Conservation (phyloP, 1,140 invertebrate species). For the Camponotus pennsylvanicus region DNA sequence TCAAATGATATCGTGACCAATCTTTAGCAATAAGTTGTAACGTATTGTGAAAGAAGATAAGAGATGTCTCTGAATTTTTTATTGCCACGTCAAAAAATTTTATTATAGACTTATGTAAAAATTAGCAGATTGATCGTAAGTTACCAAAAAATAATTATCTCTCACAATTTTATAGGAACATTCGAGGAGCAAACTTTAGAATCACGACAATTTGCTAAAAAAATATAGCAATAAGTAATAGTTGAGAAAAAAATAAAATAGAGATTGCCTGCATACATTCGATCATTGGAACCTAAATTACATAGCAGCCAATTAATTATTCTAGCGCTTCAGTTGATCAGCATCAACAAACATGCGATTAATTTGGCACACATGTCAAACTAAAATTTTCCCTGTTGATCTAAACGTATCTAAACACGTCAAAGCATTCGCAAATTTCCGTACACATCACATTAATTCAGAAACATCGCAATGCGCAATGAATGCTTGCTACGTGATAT, state of each 20-base stretch:
- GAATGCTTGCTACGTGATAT: background rate
- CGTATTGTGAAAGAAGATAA: too few relatives aligned
- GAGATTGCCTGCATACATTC: background rate
- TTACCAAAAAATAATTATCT: too few relatives aligned
- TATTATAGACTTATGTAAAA: too few relatives aligned
- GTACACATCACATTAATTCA: background rate
- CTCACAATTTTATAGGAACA: too few relatives aligned
- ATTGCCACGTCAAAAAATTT: too few relatives aligned
- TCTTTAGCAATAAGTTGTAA: too few relatives aligned
- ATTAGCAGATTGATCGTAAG: too few relatives aligned
- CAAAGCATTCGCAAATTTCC: background rate
- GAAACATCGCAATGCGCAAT: background rate
- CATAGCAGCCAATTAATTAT: conserved; percentile 27
- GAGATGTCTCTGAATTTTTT: too few relatives aligned
- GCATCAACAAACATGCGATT: conserved; percentile 14
- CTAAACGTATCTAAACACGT: background rate
- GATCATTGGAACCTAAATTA: conserved; percentile 13
- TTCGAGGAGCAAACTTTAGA: too few relatives aligned
- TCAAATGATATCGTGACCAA: too few relatives aligned
- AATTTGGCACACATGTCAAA: background rate
- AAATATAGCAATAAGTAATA: background rate
- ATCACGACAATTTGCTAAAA: too few relatives aligned
- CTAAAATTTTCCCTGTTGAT: background rate
- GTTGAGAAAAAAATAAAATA: background rate
- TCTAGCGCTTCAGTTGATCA: background rate